These are phyloP conservation scores for Australoheros scitulus DNA, from an alignment of 2,113 vertebrate species.

Conservation along the genomic window DNA sequence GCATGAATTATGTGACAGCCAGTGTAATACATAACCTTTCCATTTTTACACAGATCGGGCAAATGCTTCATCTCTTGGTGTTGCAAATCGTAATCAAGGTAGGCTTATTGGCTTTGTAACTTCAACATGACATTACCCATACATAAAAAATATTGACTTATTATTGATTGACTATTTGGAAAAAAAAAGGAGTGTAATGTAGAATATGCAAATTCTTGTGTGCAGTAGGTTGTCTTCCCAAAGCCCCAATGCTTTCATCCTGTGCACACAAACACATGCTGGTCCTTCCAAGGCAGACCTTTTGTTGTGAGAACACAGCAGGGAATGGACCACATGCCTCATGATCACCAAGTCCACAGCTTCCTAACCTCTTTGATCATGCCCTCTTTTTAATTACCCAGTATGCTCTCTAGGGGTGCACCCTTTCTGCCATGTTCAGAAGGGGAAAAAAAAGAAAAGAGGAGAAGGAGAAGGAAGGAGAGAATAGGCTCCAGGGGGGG, in stretches of 20 bases:
- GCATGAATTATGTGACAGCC: slow-evolving; percentile 82
- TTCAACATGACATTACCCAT: slow-evolving; percentile 75
- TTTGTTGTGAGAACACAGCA: slow-evolving; percentile 55
- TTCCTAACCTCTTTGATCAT: slow-evolving; percentile 61
- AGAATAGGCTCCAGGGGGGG: slow-evolving; percentile 46
- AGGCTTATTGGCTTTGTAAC: slow-evolving; percentile 80
- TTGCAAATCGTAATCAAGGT: slow-evolving; percentile 99
- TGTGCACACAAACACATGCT: slow-evolving; percentile 44
- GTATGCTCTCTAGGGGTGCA: slow-evolving; percentile 56
- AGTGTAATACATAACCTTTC: slow-evolving; percentile 83
- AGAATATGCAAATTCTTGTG: slow-evolving; percentile 18
- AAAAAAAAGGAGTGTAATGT: slow-evolving; percentile 2
- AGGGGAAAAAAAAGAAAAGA: slow-evolving; percentile 6
- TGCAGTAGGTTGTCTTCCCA: slow-evolving; percentile 35
- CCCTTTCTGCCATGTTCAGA: slow-evolving; percentile 50
- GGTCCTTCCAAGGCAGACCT: slow-evolving; percentile 42
- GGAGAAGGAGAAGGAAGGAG: slow-evolving; percentile 46
- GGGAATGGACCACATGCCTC: slow-evolving; percentile 54
- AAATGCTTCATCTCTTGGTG: slow-evolving; percentile 98
- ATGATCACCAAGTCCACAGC: slow-evolving; percentile 58
- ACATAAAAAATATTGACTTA: slow-evolving; percentile 35
- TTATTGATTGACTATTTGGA: slow-evolving; percentile 36
- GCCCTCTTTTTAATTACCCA: slow-evolving; percentile 72
- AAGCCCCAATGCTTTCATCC: slow-evolving; percentile 41
- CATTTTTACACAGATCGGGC: slow-evolving; percentile 91